phyloP scores from a whole-genome alignment of 2,113 vertebrate genomes.

The Puma concolor region DNA sequence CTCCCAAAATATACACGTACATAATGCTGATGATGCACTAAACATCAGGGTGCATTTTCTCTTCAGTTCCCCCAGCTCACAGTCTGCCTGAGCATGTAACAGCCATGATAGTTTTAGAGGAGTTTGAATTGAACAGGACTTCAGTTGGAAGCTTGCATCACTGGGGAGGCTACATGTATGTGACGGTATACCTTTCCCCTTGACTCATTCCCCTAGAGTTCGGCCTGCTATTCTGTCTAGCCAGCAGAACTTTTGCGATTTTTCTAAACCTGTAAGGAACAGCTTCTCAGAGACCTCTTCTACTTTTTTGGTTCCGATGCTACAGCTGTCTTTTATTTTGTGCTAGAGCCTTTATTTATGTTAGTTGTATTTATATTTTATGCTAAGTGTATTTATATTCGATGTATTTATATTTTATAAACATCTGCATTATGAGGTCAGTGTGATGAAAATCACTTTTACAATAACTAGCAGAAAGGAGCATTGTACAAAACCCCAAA shows the following conservation, averaged over 20 bases:
- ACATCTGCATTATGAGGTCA: background rate
- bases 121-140: background rate
- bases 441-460: background rate
- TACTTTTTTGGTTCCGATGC: background rate
- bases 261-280: background rate
- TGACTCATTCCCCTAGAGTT: no score
- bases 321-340: background rate
- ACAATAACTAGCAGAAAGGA: background rate
- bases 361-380: background rate
- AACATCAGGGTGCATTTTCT: conserved; percentile 24
- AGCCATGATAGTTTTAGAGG: background rate
- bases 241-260: background rate
- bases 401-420: background rate
- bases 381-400: background rate
- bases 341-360: background rate
- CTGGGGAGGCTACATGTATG: background rate
- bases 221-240: background rate
- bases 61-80: background rate
- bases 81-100: background rate
- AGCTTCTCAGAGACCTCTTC: background rate
- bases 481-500: background rate
- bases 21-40: conserved; percentile 53
- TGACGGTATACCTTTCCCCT: background rate
- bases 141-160: background rate
- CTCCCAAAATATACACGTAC: conserved; percentile 67